These are phyloP conservation scores for human DNA, from an alignment of 2,113 vertebrate species.

Conservation along the genomic window GRCh38 chr20:35307001-35307500, in stretches of 20 bases:
- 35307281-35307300: background rate
- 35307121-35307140: background rate
- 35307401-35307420: background rate
- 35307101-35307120: background rate
- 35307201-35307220: background rate
- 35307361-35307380: background rate
- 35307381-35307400: background rate
- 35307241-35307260: background rate
- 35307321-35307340: background rate
- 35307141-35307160: background rate
- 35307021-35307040: background rate
- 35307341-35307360: background rate
- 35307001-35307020: background rate
- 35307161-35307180: background rate
- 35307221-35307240: background rate
- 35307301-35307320: background rate
- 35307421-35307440: background rate
- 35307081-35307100: background rate
- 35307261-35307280: background rate
- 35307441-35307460: constrained; percentile 10
- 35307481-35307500: background rate
- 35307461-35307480: constrained; percentile 3
- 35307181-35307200: background rate
- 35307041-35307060: background rate
- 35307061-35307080: background rate